Evolutionary conservation across 2,797 vertebrate genomes (phyloP).

Genomic region (Psittacula derbiana): DNA sequence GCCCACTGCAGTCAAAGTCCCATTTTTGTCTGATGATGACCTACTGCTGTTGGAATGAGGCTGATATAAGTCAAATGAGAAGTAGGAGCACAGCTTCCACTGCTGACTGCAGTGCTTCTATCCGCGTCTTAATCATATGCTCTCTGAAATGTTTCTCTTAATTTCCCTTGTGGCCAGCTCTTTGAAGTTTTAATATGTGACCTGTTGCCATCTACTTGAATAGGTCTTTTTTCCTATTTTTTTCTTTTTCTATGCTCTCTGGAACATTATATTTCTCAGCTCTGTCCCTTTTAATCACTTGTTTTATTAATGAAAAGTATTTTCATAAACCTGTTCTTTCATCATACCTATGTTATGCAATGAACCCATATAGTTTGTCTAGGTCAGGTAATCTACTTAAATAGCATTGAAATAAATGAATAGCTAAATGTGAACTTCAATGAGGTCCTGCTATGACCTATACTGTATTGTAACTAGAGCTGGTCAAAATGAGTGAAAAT

Average conservation of each 20-base stretch:
- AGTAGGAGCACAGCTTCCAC: not conserved
- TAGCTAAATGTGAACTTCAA: not conserved
- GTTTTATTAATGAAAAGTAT: slow-evolving; percentile 2
- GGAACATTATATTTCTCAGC: not conserved
- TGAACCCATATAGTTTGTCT: not conserved
- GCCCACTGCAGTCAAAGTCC: not conserved
- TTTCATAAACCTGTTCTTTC: not conserved
- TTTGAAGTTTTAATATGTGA: slow-evolving; percentile 38
- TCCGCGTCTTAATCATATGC: slow-evolving; percentile 16
- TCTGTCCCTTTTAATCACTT: not conserved
- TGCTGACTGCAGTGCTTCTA: slow-evolving; percentile 31
- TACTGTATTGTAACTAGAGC: not conserved
- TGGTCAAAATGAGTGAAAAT: not conserved
- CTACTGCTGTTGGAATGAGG: not conserved
- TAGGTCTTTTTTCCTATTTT: slow-evolving; percentile 1
- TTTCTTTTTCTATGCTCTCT: not conserved
- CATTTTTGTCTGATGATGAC: not conserved
- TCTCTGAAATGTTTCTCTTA: slow-evolving; percentile 26
- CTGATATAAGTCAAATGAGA: slow-evolving; percentile 2
- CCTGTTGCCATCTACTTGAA: not conserved
- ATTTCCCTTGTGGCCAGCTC: slow-evolving; percentile 21
- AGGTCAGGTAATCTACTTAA: slow-evolving; percentile 1
- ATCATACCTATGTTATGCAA: not conserved
- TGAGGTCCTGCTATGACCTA: not conserved
- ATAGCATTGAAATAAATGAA: not conserved